Conservation (phyloP, 2,797 vertebrate genomes). For the Neoniphon sammara region DNA sequence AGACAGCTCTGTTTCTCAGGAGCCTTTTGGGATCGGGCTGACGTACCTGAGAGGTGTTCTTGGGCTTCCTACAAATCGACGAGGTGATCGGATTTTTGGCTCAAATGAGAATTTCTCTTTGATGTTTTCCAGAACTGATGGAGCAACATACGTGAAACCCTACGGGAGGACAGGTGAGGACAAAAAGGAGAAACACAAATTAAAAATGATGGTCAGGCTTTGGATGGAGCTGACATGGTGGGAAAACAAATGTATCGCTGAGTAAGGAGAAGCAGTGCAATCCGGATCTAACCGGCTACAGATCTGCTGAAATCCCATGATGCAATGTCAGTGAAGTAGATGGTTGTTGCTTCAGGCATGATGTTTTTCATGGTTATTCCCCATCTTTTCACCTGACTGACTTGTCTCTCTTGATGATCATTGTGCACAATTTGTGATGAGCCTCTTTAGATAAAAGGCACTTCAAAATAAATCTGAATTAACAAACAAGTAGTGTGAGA, state of each 20-base stretch:
- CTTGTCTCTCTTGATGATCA: no score
- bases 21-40: background rate
- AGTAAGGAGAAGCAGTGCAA: background rate
- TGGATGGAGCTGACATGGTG: background rate
- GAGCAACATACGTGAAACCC: constrained; percentile 99
- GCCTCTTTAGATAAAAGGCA: no score
- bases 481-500: no score
- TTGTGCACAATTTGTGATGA: no score
- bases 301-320: no score
- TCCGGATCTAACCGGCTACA: no score
- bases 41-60: constrained; percentile 95
- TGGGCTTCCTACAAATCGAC: constrained; percentile 96
- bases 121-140: constrained; percentile 98
- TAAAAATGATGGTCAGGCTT: background rate
- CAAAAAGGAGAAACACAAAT: background rate
- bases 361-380: no score
- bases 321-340: no score
- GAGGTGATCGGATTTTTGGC: constrained; percentile 98
- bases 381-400: no score
- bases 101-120: constrained; percentile 99
- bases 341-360: no score
- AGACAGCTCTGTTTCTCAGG: background rate
- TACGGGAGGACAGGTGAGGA: constrained; percentile 54
- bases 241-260: background rate
- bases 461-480: no score